These are phyloP conservation scores for Halocaridina rubra DNA, from an alignment of 2,888 invertebrate species.

Conservation along the genomic window DNA sequence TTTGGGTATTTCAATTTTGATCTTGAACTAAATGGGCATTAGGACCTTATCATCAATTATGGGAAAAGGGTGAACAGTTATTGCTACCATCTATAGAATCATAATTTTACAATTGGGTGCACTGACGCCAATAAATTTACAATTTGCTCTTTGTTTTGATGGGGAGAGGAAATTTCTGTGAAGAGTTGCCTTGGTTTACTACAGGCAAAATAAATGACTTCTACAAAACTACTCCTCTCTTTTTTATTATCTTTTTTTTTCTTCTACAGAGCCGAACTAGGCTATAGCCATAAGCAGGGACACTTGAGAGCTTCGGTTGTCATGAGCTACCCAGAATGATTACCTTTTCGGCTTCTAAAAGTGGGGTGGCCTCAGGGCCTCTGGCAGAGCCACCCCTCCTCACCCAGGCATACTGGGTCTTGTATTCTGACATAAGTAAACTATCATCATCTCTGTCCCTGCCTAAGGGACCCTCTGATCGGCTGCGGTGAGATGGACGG, in stretches of 20 bases:
- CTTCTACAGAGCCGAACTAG: background rate
- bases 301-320: background rate
- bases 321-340: background rate
- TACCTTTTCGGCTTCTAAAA: conserved; percentile 61
- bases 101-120: too few relatives aligned
- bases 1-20: too few relatives aligned
- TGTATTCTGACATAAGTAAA: conserved; percentile 62
- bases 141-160: too few relatives aligned
- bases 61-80: too few relatives aligned
- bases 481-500: conserved; percentile 59
- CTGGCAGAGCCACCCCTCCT: conserved; percentile 53
- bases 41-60: too few relatives aligned
- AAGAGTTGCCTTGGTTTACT: too few relatives aligned
- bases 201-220: too few relatives aligned
- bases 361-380: conserved; percentile 60
- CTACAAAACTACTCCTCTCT: too few relatives aligned
- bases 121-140: too few relatives aligned
- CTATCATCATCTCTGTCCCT: conserved; percentile 61
- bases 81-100: too few relatives aligned
- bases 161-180: too few relatives aligned
- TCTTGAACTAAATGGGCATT: too few relatives aligned
- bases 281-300: conserved; percentile 13
- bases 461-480: conserved; percentile 61
- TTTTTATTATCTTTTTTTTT: background rate
- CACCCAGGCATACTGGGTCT: conserved; percentile 63